phyloP scores from a whole-genome alignment of 2,113 vertebrate species.

The Orcinus orca region DNA sequence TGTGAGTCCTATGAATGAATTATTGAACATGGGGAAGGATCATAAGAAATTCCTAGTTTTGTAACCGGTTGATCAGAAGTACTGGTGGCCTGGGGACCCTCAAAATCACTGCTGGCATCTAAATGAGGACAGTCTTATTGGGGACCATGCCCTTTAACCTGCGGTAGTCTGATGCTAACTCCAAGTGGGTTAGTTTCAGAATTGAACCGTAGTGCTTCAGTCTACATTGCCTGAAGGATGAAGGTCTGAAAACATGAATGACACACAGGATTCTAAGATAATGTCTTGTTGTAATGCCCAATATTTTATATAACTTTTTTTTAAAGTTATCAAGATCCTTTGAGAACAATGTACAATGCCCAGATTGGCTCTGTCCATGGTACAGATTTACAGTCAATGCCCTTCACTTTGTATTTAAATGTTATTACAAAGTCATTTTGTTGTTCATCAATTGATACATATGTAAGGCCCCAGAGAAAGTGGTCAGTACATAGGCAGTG shows the following conservation, averaged over 20 bases:
- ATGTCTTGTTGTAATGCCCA: neutral
- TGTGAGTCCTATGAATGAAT: neutral
- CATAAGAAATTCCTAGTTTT: neutral
- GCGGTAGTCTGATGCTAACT: neutral
- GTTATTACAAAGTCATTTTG: neutral
- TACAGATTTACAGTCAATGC: neutral
- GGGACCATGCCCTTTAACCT: neutral
- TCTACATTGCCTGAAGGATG: neutral
- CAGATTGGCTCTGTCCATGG: neutral
- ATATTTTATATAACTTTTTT: neutral
- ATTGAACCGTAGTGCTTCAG: neutral
- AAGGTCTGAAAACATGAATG: neutral
- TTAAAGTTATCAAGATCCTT: neutral
- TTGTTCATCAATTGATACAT: neutral
- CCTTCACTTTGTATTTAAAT: neutral
- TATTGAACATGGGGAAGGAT: neutral
- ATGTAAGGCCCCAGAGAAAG: neutral
- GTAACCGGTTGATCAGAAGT: neutral
- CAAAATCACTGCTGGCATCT: neutral
- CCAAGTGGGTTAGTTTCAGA: neutral
- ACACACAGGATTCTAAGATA: neutral
- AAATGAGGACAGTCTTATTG: neutral
- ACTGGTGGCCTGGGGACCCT: neutral
- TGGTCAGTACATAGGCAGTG: accelerated
- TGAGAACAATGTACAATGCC: neutral